Percentiles rank a stretch among this genome's conserved stretches.
phyloP scores from a whole-genome alignment of 1,140 invertebrate species.

The Globodera rostochiensis region DNA sequence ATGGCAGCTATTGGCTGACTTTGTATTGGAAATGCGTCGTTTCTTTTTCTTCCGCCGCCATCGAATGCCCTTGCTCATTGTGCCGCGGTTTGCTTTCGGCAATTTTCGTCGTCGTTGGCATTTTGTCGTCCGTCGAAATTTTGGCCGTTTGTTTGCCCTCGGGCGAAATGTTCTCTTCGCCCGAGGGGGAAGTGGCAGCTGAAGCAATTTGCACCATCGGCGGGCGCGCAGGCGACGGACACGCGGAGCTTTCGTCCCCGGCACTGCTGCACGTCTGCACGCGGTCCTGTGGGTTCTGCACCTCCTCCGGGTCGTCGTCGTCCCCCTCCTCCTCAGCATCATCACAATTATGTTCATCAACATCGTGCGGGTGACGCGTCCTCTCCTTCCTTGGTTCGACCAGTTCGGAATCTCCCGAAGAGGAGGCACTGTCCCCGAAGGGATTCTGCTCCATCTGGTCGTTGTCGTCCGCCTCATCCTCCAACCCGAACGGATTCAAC shows the following conservation, averaged over 20 bases:
- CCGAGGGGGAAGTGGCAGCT: neutral
- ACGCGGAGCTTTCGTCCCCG: neutral
- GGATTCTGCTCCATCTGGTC: conserved; percentile 5
- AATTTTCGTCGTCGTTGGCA: neutral
- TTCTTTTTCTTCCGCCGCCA: neutral
- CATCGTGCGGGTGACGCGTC: neutral
- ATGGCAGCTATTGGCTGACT: neutral
- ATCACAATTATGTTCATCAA: neutral
- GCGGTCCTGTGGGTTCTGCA: conserved; percentile 15
- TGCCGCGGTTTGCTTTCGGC: neutral
- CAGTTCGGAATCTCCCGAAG: neutral
- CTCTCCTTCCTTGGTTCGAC: neutral
- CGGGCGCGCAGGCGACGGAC: neutral
- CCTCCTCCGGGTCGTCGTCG: neutral
- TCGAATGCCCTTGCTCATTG: neutral
- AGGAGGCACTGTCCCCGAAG: conserved; percentile 12
- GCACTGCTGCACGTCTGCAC: conserved; percentile 6
- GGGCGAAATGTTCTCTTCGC: neutral
- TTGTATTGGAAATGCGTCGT: neutral
- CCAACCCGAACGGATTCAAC: conserved; percentile 26
- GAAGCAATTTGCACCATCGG: neutral
- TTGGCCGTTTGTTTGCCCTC: neutral
- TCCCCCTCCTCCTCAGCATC: conserved; percentile 7
- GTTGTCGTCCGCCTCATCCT: conserved; percentile 21
- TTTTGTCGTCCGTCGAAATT: neutral